These are phyloP conservation scores for Halichoeres trimaculatus DNA, from an alignment of 2,113 vertebrate genomes.

Conservation along the genomic window DNA sequence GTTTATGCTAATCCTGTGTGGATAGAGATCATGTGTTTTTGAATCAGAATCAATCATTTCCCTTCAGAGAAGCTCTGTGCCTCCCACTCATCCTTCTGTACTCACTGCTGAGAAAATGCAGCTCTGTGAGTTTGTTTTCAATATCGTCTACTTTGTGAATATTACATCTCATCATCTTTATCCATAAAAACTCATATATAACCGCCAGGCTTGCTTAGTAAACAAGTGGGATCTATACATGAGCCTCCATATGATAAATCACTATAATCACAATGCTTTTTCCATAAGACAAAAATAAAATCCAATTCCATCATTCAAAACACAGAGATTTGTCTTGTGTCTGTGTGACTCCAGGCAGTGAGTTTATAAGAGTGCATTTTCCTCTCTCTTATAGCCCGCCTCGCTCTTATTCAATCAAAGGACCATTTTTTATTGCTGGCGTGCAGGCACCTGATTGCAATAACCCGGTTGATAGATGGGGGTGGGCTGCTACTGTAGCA, in stretches of 20 bases:
- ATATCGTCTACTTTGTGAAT: conserved; percentile 1
- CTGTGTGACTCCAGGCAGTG: conserved; percentile 62
- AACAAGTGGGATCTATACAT: conserved; percentile 50
- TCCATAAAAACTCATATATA: conserved; percentile 25
- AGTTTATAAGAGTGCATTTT: conserved; percentile 72
- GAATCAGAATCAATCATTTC: not conserved
- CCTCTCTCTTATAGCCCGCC: conserved; percentile 60
- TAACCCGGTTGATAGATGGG: conserved; percentile 76
- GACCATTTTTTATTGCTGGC: conserved; percentile 61
- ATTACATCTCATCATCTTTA: conserved; percentile 26
- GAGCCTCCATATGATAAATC: conserved; percentile 65
- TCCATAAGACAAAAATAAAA: conserved; percentile 67
- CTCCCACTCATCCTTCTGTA: not conserved
- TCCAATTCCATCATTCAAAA: conserved; percentile 70
- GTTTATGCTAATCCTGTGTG: not conserved
- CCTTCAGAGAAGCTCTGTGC: not conserved
- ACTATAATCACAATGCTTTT: conserved; percentile 59
- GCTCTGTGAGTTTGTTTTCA: conserved; percentile 14
- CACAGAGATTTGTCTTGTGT: conserved; percentile 67
- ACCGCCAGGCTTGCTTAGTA: conserved; percentile 11
- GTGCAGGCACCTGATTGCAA: conserved; percentile 73
- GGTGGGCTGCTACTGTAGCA: conserved; percentile 51
- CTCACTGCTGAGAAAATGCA: not conserved
- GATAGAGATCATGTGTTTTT: not conserved
- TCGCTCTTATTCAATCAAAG: conserved; percentile 78